Conservation (phyloP, 1,140 invertebrate genomes). For the Drosophila teissieri region DNA sequence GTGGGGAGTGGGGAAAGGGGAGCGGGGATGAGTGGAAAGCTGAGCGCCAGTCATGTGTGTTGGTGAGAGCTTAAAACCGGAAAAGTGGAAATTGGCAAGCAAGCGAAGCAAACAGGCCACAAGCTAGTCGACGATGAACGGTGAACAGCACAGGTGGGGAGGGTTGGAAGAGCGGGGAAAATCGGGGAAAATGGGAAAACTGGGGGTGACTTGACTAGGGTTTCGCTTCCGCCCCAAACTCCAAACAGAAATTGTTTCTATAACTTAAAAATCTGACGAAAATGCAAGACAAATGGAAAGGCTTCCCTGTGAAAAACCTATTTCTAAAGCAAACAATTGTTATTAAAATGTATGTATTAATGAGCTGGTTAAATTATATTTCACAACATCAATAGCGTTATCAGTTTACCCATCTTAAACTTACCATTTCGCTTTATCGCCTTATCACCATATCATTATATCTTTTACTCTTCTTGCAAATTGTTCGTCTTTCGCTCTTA, state of each 20-base stretch:
- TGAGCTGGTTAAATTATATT: no score
- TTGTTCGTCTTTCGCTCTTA: constrained; percentile 1
- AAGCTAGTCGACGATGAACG: constrained; percentile 46
- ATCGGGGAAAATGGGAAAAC: no score
- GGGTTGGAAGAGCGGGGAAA: neutral
- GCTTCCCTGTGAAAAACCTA: neutral
- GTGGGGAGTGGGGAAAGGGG: neutral
- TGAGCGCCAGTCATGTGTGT: constrained; percentile 14
- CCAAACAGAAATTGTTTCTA: neutral
- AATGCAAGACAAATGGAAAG: neutral
- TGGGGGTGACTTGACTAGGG: constrained; percentile 2
- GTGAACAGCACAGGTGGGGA: neutral
- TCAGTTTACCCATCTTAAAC: neutral
- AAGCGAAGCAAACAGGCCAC: constrained; percentile 64
- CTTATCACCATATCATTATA: neutral
- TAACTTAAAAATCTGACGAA: neutral
- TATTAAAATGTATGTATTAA: neutral
- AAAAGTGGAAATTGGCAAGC: constrained; percentile 79
- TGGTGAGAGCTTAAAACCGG: constrained; percentile 72
- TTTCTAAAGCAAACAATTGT: neutral
- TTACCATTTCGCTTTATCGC: neutral
- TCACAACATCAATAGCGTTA: no score
- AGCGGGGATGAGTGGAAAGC: constrained; percentile 2
- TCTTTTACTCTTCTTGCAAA: neutral
- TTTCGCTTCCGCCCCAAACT: neutral